phyloP scores from a whole-genome alignment of 2,113 vertebrate species.

The Scatophagus argus region DNA sequence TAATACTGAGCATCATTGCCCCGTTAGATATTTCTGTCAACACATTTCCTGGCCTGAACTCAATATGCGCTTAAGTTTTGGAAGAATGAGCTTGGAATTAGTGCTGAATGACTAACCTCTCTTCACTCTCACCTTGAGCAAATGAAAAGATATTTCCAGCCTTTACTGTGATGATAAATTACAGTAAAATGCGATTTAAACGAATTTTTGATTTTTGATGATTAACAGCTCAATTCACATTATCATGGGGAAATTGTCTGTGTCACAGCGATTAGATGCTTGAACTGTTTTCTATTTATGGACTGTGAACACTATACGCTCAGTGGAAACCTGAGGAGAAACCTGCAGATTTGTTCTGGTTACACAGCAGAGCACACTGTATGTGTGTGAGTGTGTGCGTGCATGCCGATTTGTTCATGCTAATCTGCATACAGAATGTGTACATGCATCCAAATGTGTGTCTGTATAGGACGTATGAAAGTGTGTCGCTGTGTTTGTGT shows the following conservation, averaged over 20 bases:
- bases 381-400: conserved; percentile 2
- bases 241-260: conserved; percentile 10
- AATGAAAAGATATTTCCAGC: conserved; percentile 24
- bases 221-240: conserved; percentile 24
- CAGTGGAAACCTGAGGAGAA: conserved; percentile 68
- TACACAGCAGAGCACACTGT: conserved; percentile 53
- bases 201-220: background rate
- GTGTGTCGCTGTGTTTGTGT: background rate
- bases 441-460: background rate
- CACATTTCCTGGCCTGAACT: background rate
- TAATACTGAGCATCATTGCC: background rate
- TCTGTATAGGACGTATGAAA: background rate
- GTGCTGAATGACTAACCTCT: too few relatives aligned
- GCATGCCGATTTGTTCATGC: background rate
- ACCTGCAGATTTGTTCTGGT: conserved; percentile 42
- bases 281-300: conserved; percentile 58
- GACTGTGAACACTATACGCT: conserved; percentile 53
- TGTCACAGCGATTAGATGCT: conserved; percentile 39
- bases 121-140: conserved; percentile 15
- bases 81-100: background rate
- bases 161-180: background rate
- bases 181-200: conserved; percentile 12
- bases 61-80: fast-evolving
- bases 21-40: background rate
- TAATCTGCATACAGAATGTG: background rate